Evolutionary conservation across 2,888 invertebrate genomes (phyloP).

Genomic region (Ptychoptera albimana): DNA sequence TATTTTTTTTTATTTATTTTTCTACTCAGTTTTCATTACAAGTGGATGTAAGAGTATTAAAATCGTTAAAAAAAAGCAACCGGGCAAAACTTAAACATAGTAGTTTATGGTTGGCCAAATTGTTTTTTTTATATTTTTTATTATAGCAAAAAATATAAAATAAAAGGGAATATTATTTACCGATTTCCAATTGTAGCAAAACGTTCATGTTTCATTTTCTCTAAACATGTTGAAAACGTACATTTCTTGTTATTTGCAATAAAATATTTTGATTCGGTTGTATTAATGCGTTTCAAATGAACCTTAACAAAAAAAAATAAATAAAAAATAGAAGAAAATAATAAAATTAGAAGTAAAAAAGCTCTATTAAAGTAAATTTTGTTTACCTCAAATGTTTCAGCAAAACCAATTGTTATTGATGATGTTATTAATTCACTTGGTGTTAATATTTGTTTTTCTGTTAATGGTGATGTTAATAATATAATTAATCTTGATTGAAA

Average conservation of each 20-base stretch:
- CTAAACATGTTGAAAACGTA: conserved; percentile 6
- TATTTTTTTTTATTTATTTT: background rate
- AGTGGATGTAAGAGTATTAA: background rate
- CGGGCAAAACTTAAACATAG: no score
- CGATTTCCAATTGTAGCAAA: conserved; percentile 8
- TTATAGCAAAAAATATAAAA: background rate
- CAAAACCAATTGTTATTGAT: conserved; percentile 6
- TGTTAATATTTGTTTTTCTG: conserved; percentile 5
- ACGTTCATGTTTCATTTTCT: background rate
- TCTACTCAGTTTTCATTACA: background rate
- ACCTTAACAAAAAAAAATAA: background rate
- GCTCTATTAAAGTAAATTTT: background rate
- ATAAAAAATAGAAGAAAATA: background rate
- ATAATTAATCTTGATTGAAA: conserved; percentile 5
- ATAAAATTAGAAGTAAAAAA: background rate
- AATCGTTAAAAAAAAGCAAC: background rate
- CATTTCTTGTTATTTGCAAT: conserved; percentile 4
- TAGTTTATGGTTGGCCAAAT: no score
- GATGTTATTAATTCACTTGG: conserved; percentile 5
- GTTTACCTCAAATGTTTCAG: conserved; percentile 5
- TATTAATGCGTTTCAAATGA: conserved; percentile 6
- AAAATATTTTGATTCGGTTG: conserved; percentile 4
- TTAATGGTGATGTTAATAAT: conserved; percentile 4
- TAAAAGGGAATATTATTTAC: background rate
- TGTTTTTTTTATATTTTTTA: no score